A percentile compares a stretch with the other conserved stretches of the same genome.
phyloP scores from a whole-genome alignment of 1,140 invertebrate species.

The Brachystomella parvula region DNA sequence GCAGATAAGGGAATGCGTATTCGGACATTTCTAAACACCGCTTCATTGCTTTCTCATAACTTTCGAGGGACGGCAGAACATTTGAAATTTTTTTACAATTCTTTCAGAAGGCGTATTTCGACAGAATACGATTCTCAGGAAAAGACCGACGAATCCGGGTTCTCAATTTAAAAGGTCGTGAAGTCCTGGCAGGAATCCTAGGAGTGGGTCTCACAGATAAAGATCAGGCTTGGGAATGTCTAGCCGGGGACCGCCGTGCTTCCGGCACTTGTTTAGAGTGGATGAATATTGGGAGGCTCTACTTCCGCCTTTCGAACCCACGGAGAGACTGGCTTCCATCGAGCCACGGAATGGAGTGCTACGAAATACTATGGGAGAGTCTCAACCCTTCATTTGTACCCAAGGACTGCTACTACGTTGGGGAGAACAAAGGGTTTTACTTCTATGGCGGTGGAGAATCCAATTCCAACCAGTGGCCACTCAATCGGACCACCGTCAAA shows the following conservation, averaged over 20 bases:
- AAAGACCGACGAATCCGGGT: conserved; percentile 65
- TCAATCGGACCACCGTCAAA: conserved; percentile 61
- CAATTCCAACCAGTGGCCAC: conserved; percentile 64
- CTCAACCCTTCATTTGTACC: conserved; percentile 53
- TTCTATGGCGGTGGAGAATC: conserved; percentile 64
- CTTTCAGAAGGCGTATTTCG: conserved; percentile 65
- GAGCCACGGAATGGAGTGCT: conserved; percentile 51
- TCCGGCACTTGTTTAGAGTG: conserved; percentile 63
- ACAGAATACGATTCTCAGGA: conserved; percentile 73
- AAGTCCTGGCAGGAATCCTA: conserved; percentile 61
- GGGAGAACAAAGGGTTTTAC: conserved; percentile 23
- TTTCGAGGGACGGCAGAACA: too few species aligned
- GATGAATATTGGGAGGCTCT: conserved; percentile 63
- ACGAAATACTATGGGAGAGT: conserved; percentile 72
- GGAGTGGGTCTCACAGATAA: conserved; percentile 52
- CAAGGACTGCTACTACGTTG: conserved; percentile 73
- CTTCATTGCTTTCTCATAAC: too few species aligned
- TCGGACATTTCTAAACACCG: too few species aligned
- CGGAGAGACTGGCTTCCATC: neutral
- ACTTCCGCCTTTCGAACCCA: conserved; percentile 48
- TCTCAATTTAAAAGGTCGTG: conserved; percentile 58
- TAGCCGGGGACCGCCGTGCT: conserved; percentile 48
- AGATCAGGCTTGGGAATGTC: conserved; percentile 60
- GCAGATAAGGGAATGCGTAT: too few species aligned
- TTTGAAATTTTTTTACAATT: conserved; percentile 5